These are phyloP conservation scores for Loris lydekkerianus DNA, from an alignment of 2,797 vertebrate species.

Conservation along the genomic window DNA sequence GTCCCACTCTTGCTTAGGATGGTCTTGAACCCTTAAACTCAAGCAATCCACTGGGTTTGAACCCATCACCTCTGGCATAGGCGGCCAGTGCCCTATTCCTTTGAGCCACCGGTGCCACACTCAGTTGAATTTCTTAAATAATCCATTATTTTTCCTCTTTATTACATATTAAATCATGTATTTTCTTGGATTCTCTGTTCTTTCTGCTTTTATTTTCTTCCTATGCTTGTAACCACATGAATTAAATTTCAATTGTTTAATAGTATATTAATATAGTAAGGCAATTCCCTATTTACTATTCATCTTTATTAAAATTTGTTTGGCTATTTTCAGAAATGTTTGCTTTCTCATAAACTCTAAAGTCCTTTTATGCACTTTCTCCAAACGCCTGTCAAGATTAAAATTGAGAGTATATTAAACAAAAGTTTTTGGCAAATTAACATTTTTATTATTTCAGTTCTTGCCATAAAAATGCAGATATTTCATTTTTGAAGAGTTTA, in stretches of 20 bases:
- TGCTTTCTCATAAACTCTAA: background rate
- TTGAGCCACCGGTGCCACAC: too few relatives aligned
- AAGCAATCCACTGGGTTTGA: too few relatives aligned
- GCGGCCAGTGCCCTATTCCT: too few relatives aligned
- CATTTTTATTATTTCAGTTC: background rate
- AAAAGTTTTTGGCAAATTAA: constrained; percentile 15
- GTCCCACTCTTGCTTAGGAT: too few relatives aligned
- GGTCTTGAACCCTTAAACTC: too few relatives aligned
- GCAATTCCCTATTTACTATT: background rate
- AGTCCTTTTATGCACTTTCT: background rate
- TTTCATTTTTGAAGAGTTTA: background rate
- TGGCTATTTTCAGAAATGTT: background rate
- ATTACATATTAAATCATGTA: background rate
- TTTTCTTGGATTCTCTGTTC: background rate
- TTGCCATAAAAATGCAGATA: constrained; percentile 10
- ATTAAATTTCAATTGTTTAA: constrained; percentile 7
- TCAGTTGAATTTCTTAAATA: background rate
- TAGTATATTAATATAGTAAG: background rate
- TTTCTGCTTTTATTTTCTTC: background rate
- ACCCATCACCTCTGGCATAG: too few relatives aligned
- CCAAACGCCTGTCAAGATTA: background rate
- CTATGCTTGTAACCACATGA: background rate
- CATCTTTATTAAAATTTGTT: constrained; percentile 16
- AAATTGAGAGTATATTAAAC: background rate
- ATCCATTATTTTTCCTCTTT: background rate